A percentile compares a stretch with the other conserved stretches of the same genome.
These are phyloP conservation scores for Caenorhabditis sp. DNA, from an alignment of 2,888 invertebrate species.

Conservation along the genomic window DNA sequence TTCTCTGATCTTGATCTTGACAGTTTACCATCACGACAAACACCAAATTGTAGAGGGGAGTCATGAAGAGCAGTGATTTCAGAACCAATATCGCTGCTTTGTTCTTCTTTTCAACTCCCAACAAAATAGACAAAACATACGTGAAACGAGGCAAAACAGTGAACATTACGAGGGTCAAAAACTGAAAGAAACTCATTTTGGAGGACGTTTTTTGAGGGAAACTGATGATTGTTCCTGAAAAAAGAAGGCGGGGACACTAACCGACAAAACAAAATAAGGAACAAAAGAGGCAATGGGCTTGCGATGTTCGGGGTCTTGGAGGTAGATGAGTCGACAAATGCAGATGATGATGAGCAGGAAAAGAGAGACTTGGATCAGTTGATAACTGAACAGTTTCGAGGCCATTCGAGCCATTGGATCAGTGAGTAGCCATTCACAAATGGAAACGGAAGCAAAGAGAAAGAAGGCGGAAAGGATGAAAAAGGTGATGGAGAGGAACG, in stretches of 20 bases:
- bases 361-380: constrained; percentile 26
- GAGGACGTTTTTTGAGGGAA: background rate
- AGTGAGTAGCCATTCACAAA: constrained; percentile 30
- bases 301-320: constrained; percentile 25
- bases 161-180: background rate
- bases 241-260: constrained; percentile 4
- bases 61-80: constrained; percentile 8
- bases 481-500: constrained; percentile 24
- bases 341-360: constrained; percentile 23
- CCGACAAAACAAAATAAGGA: constrained; percentile 40
- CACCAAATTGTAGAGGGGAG: constrained; percentile 29
- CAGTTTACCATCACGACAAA: constrained; percentile 39
- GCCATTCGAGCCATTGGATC: background rate
- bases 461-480: constrained; percentile 32
- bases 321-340: constrained; percentile 19
- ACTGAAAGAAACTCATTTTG: constrained; percentile 15
- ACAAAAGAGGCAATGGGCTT: constrained; percentile 29
- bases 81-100: background rate
- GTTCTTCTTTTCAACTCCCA: background rate
- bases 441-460: constrained; percentile 9
- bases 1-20: constrained; percentile 27
- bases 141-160: constrained; percentile 2
- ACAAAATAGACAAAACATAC: constrained; percentile 10
- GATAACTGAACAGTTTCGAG: constrained; percentile 30
- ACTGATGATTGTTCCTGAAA: background rate